Evolutionary conservation across 1,140 invertebrate species (phyloP).

Genomic region (Physella acuta): DNA sequence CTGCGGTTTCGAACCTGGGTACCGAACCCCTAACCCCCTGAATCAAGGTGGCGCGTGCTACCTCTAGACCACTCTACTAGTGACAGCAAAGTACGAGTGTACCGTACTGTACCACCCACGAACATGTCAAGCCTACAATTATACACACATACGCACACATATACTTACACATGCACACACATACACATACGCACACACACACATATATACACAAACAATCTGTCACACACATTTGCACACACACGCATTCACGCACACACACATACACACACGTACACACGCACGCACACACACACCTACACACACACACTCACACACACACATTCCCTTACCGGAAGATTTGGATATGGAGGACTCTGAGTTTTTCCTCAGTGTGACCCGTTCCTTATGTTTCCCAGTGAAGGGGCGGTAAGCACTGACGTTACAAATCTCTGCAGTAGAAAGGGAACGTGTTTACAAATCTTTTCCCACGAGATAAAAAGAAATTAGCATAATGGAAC

Average conservation of each 20-base stretch:
- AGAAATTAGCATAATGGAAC: no score
- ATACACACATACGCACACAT: background rate
- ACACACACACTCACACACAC: slow-evolving; percentile 12
- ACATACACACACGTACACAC: slow-evolving; percentile 16
- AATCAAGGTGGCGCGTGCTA: no score
- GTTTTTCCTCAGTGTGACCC: no score
- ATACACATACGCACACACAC: slow-evolving; percentile 1
- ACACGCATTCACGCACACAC: background rate
- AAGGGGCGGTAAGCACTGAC: slow-evolving; percentile 23
- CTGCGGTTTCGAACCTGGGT: no score
- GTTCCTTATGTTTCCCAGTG: slow-evolving; percentile 19
- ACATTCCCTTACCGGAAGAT: background rate
- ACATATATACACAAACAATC: slow-evolving; percentile 1
- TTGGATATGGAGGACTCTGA: background rate
- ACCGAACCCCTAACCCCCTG: no score
- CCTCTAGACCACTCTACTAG: no score
- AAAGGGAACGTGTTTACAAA: no score
- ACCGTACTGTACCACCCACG: no score
- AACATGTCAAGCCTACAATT: no score
- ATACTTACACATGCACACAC: slow-evolving; percentile 1
- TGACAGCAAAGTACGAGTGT: no score
- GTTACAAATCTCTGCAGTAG: slow-evolving; percentile 27
- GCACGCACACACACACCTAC: slow-evolving; percentile 22
- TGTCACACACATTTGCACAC: background rate
- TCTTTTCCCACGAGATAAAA: no score